Percentiles rank a stretch among this genome's conserved stretches.
Evolutionary conservation across 2,888 invertebrate genomes (phyloP).

Genomic region (Xylota segnis): DNA sequence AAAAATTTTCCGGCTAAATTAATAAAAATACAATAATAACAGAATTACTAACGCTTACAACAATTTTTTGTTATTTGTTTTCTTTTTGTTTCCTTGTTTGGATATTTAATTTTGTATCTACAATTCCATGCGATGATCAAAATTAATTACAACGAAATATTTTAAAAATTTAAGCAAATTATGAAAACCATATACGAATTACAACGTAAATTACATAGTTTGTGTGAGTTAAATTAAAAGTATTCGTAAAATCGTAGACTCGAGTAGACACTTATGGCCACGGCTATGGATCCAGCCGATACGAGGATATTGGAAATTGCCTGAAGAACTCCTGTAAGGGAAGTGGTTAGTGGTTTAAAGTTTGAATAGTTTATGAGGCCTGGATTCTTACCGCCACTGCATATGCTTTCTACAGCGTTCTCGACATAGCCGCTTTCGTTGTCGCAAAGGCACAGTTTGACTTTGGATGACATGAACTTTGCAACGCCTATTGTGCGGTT

Average conservation of each 20-base stretch:
- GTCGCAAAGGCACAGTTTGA: slow-evolving; percentile 87
- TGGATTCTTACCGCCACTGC: slow-evolving; percentile 85
- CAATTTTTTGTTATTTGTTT: not conserved
- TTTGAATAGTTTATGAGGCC: not conserved
- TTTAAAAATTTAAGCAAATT: slow-evolving; percentile 14
- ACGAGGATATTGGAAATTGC: slow-evolving; percentile 79
- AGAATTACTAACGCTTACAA: slow-evolving; percentile 8
- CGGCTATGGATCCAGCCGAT: slow-evolving; percentile 79
- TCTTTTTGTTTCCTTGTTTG: not conserved
- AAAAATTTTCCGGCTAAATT: slow-evolving; percentile 9
- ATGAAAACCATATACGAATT: not conserved
- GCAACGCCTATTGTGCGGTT: slow-evolving; percentile 85
- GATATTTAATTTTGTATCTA: slow-evolving; percentile 22
- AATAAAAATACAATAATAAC: slow-evolving; percentile 14
- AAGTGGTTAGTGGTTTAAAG: not conserved
- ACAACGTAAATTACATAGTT: not conserved
- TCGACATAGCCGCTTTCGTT: slow-evolving; percentile 87
- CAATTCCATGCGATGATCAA: slow-evolving; percentile 17
- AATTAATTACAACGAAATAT: slow-evolving; percentile 20
- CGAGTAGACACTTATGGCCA: slow-evolving; percentile 80
- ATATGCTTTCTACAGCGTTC: slow-evolving; percentile 86
- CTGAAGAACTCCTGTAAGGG: slow-evolving; percentile 78
- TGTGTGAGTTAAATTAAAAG: slow-evolving; percentile 40
- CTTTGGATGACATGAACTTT: slow-evolving; percentile 84
- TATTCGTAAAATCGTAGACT: slow-evolving; percentile 68